Evolutionary conservation across 2,888 invertebrate species (phyloP).

Genomic region (Elgonia sp.): DNA sequence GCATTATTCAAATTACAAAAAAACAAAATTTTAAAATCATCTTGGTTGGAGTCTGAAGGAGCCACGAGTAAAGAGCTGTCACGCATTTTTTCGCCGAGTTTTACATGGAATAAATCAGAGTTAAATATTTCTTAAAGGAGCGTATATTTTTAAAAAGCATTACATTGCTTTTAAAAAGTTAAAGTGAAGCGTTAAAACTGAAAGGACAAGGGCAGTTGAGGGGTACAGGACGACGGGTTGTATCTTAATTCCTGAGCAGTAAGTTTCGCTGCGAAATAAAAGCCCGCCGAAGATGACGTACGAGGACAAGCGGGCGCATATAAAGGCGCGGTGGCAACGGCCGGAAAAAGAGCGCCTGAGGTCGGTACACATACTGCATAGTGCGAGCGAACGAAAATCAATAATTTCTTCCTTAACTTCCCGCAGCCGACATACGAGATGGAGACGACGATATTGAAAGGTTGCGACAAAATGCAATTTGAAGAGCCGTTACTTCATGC

Average conservation of each 20-base stretch:
- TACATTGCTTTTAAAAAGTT: slow-evolving; percentile 52
- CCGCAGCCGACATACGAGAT: slow-evolving; percentile 68
- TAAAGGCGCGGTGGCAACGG: slow-evolving; percentile 74
- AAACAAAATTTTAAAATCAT: neutral
- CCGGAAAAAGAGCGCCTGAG: slow-evolving; percentile 76
- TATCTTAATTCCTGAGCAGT: slow-evolving; percentile 68
- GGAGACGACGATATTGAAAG: slow-evolving; percentile 72
- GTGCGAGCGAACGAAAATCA: slow-evolving; percentile 76
- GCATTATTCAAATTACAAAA: neutral
- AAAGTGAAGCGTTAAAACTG: slow-evolving; percentile 53
- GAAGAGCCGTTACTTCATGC: slow-evolving; percentile 67
- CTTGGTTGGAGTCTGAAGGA: neutral
- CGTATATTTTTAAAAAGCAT: slow-evolving; percentile 29
- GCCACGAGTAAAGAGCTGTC: neutral
- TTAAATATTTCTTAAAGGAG: slow-evolving; percentile 30
- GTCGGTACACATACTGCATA: slow-evolving; percentile 73
- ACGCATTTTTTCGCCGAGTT: slow-evolving; percentile 5
- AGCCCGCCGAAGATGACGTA: slow-evolving; percentile 72
- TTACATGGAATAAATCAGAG: slow-evolving; percentile 30
- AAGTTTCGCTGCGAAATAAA: slow-evolving; percentile 60
- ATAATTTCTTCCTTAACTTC: slow-evolving; percentile 77
- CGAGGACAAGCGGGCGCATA: slow-evolving; percentile 68
- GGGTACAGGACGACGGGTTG: neutral
- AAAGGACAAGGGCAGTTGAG: slow-evolving; percentile 6
- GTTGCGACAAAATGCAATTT: slow-evolving; percentile 75